Evolutionary conservation across 2,888 invertebrate species (phyloP).

Genomic region (Eupithecia abbreviata): DNA sequence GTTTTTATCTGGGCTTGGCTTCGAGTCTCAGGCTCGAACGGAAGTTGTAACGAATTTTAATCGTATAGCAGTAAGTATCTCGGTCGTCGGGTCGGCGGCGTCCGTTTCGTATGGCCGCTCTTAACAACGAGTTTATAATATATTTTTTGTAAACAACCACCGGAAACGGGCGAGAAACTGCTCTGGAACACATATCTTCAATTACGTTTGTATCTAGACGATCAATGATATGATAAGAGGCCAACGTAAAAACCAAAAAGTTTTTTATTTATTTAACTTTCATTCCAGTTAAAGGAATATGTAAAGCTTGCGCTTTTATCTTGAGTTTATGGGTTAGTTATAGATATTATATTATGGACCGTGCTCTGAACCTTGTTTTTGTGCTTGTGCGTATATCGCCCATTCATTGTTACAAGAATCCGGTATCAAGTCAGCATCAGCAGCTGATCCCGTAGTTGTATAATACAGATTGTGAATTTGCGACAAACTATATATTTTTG

Average conservation of each 20-base stretch:
- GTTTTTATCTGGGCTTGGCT: slow-evolving; percentile 77
- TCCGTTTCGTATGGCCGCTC: slow-evolving; percentile 63
- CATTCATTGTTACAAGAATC: slow-evolving; percentile 35
- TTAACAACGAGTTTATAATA: slow-evolving; percentile 73
- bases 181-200: slow-evolving; percentile 80
- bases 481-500: slow-evolving; percentile 69
- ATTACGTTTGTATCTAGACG: slow-evolving; percentile 72
- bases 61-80: slow-evolving; percentile 72
- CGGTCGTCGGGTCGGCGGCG: slow-evolving; percentile 64
- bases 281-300: not conserved
- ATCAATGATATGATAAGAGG: slow-evolving; percentile 76
- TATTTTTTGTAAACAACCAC: slow-evolving; percentile 81
- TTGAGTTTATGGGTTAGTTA: not conserved
- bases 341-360: not conserved
- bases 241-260: slow-evolving; percentile 44
- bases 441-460: slow-evolving; percentile 57
- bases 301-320: not conserved
- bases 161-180: slow-evolving; percentile 78
- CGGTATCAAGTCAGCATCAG: slow-evolving; percentile 65
- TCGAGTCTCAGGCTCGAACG: slow-evolving; percentile 75
- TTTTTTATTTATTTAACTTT: not conserved
- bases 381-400: not conserved
- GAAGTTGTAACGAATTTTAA: slow-evolving; percentile 84
- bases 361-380: not conserved
- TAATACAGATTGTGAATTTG: slow-evolving; percentile 59